Evolutionary conservation across 2,888 invertebrate species (phyloP), one percentile per base, ranked within the genome.

Genomic region (Tiliacea citrago): DNA sequence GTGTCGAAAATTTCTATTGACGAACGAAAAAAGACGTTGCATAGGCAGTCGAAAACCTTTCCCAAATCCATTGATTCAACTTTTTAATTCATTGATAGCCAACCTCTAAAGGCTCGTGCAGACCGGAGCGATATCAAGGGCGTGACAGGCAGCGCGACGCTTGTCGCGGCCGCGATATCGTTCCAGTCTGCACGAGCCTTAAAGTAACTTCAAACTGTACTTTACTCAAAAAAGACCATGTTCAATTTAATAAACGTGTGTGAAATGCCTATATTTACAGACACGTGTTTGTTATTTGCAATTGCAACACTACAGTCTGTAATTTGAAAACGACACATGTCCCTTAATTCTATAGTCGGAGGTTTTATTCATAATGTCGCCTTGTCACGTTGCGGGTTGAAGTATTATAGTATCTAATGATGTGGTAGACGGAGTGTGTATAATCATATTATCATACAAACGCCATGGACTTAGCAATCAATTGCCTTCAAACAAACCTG

Each of bases 301-400:
- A 45, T 75, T 51, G 45, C 45, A 42, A 45, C 42, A 65, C 18
- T 16, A 45, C 21, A 49, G 51, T 53, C 51, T 47, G 53, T 80
- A 62, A 66, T 80, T 73, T 69, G 9, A 66, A 69, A 66, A 69
- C 58, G 61, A 53, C 55, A 68, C 39, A 57, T 79, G 66, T 55
- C 45, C 58, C 45, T 62, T 68, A 21, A 58, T 69, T 73, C 58
- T 45, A 47, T 39, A 60, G 49, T 57, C 18, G 16, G 42, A 63
- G 13, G 63, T 75, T 78, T 71, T 80, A 77, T 79, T 73, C 29
- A 76, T 75, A 66, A 61, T 42, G 42, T 62, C 55, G 75, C 63
- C 66, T 76, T 81, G 66, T 67, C 53, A 70, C 47, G 67, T 81
- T 73, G 79, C 79, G 68, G 75, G 78, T 58, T 71, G 29, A 68